These are phyloP conservation scores for Hipposideros armiger DNA, from an alignment of 2,113 vertebrate genomes.

Conservation along the genomic window DNA sequence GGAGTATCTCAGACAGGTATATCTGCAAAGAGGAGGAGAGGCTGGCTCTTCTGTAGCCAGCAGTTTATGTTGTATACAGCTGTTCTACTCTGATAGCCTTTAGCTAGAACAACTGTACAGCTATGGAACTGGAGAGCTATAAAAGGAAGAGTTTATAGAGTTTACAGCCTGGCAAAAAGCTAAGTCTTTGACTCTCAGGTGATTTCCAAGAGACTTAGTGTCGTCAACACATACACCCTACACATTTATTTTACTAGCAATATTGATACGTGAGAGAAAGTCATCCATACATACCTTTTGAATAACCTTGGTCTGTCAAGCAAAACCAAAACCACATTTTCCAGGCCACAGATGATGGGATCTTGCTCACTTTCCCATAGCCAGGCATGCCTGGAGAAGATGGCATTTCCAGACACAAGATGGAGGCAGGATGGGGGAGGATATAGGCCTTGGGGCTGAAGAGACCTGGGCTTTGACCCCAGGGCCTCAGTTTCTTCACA, in stretches of 20 bases:
- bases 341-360: neutral
- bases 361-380: neutral
- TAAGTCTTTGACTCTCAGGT: neutral
- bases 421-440: neutral
- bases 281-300: neutral
- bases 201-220: neutral
- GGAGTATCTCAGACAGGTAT: neutral
- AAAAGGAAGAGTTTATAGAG: neutral
- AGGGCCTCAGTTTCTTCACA: neutral
- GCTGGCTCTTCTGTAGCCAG: neutral
- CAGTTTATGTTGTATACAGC: neutral
- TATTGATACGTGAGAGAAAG: neutral
- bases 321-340: neutral
- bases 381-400: neutral
- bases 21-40: neutral
- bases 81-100: fast-evolving
- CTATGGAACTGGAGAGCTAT: neutral
- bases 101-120: neutral
- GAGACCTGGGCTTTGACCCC: neutral
- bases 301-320: neutral
- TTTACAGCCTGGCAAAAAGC: neutral
- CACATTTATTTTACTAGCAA: neutral
- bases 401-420: neutral
- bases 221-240: fast-evolving
- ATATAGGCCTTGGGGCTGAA: neutral